Conservation (phyloP, 1,140 invertebrate genomes). For the Phortica variegata region DNA sequence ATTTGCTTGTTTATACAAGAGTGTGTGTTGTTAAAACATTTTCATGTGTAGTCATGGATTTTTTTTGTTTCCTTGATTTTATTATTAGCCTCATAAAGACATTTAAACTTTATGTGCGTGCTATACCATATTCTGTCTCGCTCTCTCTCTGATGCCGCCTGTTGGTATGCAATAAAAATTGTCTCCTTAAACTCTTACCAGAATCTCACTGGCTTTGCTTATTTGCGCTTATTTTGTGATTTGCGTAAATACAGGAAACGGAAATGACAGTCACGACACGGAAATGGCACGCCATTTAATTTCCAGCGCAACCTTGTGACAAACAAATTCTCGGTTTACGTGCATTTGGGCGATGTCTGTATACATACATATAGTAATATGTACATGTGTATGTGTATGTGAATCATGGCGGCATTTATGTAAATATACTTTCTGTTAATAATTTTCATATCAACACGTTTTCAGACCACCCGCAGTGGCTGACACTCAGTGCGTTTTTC, state of each 20-base stretch:
- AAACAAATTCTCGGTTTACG: too few species aligned
- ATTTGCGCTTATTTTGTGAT: slow-evolving; percentile 52
- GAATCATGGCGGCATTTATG: too few species aligned
- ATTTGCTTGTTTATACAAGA: too few species aligned
- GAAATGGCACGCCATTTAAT: slow-evolving; percentile 55
- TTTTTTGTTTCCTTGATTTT: slow-evolving; percentile 6
- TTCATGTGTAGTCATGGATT: slow-evolving; percentile 21
- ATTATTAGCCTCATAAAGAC: slow-evolving; percentile 41
- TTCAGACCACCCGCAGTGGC: too few species aligned
- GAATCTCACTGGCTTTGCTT: slow-evolving; percentile 21
- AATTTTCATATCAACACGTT: too few species aligned
- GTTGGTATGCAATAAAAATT: slow-evolving; percentile 36
- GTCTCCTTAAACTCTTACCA: background rate
- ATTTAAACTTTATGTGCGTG: slow-evolving; percentile 41
- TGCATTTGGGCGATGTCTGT: too few species aligned
- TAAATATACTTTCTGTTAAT: too few species aligned
- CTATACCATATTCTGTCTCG: slow-evolving; percentile 31
- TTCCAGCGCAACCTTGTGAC: slow-evolving; percentile 20
- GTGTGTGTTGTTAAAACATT: too few species aligned
- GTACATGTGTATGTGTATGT: background rate
- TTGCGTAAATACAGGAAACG: slow-evolving; percentile 54
- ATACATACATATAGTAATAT: background rate
- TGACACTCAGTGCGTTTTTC: too few species aligned
- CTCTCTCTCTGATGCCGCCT: too few species aligned
- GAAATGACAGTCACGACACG: slow-evolving; percentile 54